Evolutionary conservation across 2,797 vertebrate genomes (phyloP).

Genomic region (Coluber constrictor): DNA sequence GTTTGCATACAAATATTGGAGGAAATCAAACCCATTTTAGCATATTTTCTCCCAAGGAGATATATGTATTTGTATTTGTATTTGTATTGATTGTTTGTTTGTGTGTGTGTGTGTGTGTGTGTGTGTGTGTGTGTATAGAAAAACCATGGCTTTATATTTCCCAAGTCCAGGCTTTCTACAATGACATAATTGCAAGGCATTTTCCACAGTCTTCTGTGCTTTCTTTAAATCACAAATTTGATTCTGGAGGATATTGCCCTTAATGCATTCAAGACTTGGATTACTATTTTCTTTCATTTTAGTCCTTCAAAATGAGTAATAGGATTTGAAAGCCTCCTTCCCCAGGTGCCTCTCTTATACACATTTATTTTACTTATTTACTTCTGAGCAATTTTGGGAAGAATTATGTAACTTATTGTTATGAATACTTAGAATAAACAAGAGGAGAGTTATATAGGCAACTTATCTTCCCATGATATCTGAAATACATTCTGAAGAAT

Average conservation of each 20-base stretch:
- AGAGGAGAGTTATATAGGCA: background rate
- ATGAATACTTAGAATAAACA: constrained; percentile 2
- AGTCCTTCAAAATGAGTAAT: constrained; percentile 30
- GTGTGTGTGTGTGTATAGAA: background rate
- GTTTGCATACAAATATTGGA: background rate
- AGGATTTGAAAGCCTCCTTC: background rate
- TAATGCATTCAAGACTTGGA: constrained; percentile 12
- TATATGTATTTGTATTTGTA: background rate
- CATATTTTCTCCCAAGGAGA: background rate
- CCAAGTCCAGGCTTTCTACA: background rate
- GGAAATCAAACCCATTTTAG: background rate
- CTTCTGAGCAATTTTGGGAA: constrained; percentile 13
- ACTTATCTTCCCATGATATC: constrained; percentile 1
- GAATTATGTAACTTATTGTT: constrained; percentile 22
- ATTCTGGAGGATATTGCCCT: background rate
- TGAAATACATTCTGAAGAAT: background rate
- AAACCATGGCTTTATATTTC: background rate
- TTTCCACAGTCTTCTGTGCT: background rate
- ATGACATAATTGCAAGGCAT: background rate
- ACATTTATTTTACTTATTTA: constrained; percentile 17
- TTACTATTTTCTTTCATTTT: constrained; percentile 22
- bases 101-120: background rate
- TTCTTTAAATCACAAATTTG: background rate
- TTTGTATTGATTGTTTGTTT: no score
- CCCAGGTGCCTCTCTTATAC: constrained; percentile 4